Evolutionary conservation across 2,797 vertebrate genomes (phyloP), one percentile per base, ranked within the genome.

Genomic region (Lithobates sylvaticus): DNA sequence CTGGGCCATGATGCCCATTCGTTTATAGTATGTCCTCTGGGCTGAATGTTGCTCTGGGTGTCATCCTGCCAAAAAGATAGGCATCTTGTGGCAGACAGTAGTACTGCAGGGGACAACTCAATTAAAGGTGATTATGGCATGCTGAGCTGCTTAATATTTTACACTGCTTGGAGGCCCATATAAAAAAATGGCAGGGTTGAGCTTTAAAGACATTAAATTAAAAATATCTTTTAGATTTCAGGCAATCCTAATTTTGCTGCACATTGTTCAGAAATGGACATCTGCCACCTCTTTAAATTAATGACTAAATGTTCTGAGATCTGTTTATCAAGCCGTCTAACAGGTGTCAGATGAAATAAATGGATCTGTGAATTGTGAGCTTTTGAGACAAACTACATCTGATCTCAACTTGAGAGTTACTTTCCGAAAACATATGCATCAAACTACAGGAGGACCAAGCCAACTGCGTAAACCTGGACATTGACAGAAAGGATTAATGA

Each of bases 401-500:
- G 72, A 92, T 71, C 74, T 84, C 70, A 36, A 47, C 58, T 81
- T 54, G 9, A 69, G 76, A 23, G 23, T 5, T 87, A 69, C 89
- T 85, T 73, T 32, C 89, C 88, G 88, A 78, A 90, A 90, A 88
- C 71, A 39, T 1, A 83, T 83, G 75, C 77, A 89, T 81, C 16
- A 32, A 81, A 42, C 36, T 84, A 47, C 65, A 65, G 84, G 16
- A 2, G 0, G 3, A 69, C 86, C 83, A 54, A 89, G 69, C 77
- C 67, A 89, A 70, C 65, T 0, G 27, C 88, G 83, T 88, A 91
- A 94, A 86, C 86, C 88, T 82, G 83, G 85, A 76, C 74, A 69
- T 86, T 91, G 90, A 90, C 85, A 90, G 73, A 88, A 86, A 89
- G 89, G 91, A 91, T 91, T 90, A 92, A 92, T 84, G 87, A 89